A percentile compares a stretch with the other conserved stretches of the same genome.
Evolutionary conservation across 2,888 invertebrate species (phyloP).

Genomic region (Drosophila bunnanda): DNA sequence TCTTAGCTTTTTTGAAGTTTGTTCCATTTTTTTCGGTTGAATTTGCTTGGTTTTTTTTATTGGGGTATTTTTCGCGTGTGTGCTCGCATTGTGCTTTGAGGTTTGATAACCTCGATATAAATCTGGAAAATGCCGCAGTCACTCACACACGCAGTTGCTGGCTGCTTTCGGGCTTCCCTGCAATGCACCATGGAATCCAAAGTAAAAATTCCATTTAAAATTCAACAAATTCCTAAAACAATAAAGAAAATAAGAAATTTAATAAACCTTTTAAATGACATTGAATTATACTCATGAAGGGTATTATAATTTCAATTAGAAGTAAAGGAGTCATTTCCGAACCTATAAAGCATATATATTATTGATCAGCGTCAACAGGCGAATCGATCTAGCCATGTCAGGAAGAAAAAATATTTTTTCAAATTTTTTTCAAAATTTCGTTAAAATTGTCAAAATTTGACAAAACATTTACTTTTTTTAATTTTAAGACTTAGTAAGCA

Average conservation of each 20-base stretch:
- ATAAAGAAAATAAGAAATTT: neutral
- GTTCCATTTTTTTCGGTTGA: slow-evolving; percentile 14
- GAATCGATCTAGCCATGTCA: too few species aligned
- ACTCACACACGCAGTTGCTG: slow-evolving; percentile 48
- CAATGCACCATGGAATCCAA: neutral
- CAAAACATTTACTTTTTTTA: too few species aligned
- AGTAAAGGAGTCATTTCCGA: too few species aligned
- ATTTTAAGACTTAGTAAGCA: too few species aligned
- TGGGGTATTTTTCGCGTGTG: slow-evolving; percentile 28
- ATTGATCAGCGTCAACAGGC: too few species aligned
- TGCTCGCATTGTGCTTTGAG: slow-evolving; percentile 39
- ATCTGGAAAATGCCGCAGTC: slow-evolving; percentile 64
- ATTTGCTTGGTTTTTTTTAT: slow-evolving; percentile 37
- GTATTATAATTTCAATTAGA: too few species aligned
- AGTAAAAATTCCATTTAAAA: accelerated
- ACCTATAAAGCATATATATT: too few species aligned
- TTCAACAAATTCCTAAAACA: neutral
- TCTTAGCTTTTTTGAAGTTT: slow-evolving; percentile 21
- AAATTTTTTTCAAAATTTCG: too few species aligned
- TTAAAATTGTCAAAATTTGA: too few species aligned
- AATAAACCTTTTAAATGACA: too few species aligned
- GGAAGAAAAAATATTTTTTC: too few species aligned
- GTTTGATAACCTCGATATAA: slow-evolving; percentile 62
- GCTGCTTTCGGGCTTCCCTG: neutral
- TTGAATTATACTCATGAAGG: too few species aligned